phyloP scores from a whole-genome alignment of 2,113 vertebrate species.

The Pogonocichla stellata region DNA sequence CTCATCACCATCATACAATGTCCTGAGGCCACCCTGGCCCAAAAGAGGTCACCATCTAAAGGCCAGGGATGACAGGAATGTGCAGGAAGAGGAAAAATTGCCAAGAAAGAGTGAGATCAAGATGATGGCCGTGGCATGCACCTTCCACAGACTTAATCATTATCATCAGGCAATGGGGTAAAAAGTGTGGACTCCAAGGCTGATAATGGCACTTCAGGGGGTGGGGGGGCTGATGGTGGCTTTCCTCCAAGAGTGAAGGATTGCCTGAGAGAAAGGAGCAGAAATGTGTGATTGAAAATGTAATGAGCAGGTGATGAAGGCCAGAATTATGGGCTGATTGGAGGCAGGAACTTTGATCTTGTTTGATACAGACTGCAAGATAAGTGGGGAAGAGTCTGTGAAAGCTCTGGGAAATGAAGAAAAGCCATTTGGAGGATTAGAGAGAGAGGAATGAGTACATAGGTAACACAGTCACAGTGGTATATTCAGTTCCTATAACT shows the following conservation, averaged over 20 bases:
- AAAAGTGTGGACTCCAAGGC: not conserved
- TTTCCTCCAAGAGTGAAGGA: not conserved
- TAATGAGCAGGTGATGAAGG: conserved; percentile 11
- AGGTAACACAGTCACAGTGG: not conserved
- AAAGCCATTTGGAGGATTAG: not conserved
- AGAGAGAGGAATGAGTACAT: not conserved
- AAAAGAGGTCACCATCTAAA: not conserved
- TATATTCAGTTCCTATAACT: not conserved
- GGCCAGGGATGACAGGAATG: not conserved
- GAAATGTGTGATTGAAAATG: conserved; percentile 8
- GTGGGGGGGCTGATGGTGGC: rapidly evolving
- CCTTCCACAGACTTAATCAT: not conserved
- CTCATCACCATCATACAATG: not conserved
- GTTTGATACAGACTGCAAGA: not conserved
- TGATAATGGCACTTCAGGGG: not conserved
- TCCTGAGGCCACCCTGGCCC: not conserved
- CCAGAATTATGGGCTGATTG: not conserved
- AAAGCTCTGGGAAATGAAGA: not conserved
- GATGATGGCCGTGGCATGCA: rapidly evolving
- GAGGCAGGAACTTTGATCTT: conserved; percentile 21
- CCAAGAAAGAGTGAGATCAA: not conserved
- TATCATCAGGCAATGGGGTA: not conserved
- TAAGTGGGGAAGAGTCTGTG: not conserved
- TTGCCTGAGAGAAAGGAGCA: not conserved
- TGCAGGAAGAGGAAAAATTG: not conserved